A percentile compares a stretch with the other conserved stretches of the same genome.
These are phyloP conservation scores for Choristoneura rosaceana DNA, from an alignment of 2,888 invertebrate genomes.

Conservation along the genomic window DNA sequence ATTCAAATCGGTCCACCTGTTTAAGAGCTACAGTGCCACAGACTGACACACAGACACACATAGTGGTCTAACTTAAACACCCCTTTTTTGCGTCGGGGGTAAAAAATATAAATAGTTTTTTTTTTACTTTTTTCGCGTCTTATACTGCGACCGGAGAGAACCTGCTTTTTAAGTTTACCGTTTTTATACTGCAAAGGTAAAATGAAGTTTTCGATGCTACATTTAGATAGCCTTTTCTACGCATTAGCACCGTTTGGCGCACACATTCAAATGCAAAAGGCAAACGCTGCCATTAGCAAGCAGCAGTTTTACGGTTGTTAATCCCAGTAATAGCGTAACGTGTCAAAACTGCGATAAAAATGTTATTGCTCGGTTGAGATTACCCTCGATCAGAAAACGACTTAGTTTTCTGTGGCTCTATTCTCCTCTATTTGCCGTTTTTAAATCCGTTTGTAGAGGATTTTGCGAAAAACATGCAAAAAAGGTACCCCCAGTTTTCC, in stretches of 20 bases:
- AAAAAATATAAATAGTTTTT: too few species aligned
- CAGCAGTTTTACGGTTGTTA: conserved; percentile 15
- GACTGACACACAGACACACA: too few species aligned
- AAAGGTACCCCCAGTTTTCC: too few species aligned
- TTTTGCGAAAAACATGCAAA: too few species aligned
- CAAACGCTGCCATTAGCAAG: background rate
- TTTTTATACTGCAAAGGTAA: background rate
- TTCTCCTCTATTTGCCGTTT: background rate
- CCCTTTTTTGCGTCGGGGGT: too few species aligned
- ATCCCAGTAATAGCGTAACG: background rate
- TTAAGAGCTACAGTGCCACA: too few species aligned
- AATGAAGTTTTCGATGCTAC: background rate
- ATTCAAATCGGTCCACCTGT: too few species aligned
- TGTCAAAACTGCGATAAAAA: background rate
- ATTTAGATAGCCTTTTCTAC: background rate
- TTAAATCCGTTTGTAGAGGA: background rate
- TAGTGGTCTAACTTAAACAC: too few species aligned
- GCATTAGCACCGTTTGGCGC: background rate
- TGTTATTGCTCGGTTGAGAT: background rate
- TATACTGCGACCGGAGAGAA: too few species aligned
- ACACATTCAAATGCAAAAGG: background rate
- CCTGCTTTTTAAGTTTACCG: too few species aligned
- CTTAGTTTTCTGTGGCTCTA: too few species aligned
- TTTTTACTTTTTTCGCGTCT: too few species aligned
- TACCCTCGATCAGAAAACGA: background rate